Evolutionary conservation across 2,888 invertebrate genomes (phyloP).

Genomic region (Drosophila anomelani): DNA sequence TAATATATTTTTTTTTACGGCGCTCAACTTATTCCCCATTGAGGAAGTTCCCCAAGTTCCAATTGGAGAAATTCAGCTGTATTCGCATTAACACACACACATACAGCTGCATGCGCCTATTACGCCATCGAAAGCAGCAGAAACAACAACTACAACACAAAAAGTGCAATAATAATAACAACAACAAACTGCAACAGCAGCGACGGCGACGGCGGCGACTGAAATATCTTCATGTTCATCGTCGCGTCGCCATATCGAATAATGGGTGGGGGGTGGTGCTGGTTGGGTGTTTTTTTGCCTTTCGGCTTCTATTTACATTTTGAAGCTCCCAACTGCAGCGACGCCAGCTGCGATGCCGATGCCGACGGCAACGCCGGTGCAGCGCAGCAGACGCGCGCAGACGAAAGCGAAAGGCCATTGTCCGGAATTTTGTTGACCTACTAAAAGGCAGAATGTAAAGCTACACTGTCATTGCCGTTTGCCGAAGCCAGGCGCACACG

Average conservation of each 20-base stretch:
- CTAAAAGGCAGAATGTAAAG: slow-evolving; percentile 82
- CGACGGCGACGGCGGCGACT: slow-evolving; percentile 37
- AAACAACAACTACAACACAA: slow-evolving; percentile 1
- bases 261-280: slow-evolving; percentile 2
- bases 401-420: slow-evolving; percentile 85
- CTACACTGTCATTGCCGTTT: slow-evolving; percentile 83
- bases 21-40: slow-evolving; percentile 1
- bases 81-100: slow-evolving; percentile 4
- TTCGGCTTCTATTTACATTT: slow-evolving; percentile 69
- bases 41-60: slow-evolving; percentile 16
- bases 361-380: slow-evolving; percentile 39
- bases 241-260: slow-evolving; percentile 51
- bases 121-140: slow-evolving; percentile 64
- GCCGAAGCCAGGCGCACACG: slow-evolving; percentile 47
- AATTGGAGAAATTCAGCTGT: slow-evolving; percentile 15
- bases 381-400: slow-evolving; percentile 54
- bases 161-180: slow-evolving; percentile 11
- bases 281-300: slow-evolving; percentile 31
- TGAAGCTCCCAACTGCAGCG: slow-evolving; percentile 48
- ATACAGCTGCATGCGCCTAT: slow-evolving; percentile 56
- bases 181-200: slow-evolving; percentile 24
- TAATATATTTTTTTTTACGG: background rate
- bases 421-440: slow-evolving; percentile 85
- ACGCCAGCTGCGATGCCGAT: slow-evolving; percentile 50
- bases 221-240: slow-evolving; percentile 65